Conservation (phyloP, 2,888 invertebrate genomes). For the Fragum fragum region DNA sequence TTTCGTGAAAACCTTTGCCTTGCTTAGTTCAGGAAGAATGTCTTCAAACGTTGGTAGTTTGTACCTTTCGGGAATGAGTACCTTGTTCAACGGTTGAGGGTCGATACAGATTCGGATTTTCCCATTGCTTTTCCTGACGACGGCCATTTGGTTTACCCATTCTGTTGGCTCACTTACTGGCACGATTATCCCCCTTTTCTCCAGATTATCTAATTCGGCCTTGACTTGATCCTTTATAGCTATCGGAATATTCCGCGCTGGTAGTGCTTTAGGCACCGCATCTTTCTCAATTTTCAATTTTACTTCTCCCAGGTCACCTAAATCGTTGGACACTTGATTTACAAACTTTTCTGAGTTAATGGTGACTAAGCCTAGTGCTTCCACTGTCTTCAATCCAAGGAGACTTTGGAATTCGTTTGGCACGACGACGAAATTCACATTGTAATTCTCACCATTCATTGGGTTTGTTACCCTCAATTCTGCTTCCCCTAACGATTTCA, state of each 20-base stretch:
- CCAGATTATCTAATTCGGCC: slow-evolving; percentile 33
- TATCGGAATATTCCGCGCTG: slow-evolving; percentile 40
- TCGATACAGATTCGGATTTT: too few relatives aligned
- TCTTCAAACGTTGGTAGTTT: too few relatives aligned
- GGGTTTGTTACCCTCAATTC: slow-evolving; percentile 54
- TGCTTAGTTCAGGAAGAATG: too few relatives aligned
- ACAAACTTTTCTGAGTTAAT: slow-evolving; percentile 27
- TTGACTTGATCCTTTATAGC: slow-evolving; percentile 35
- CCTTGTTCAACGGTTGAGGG: too few relatives aligned
- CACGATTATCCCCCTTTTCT: slow-evolving; percentile 24
- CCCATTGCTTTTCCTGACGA: too few relatives aligned
- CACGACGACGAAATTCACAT: slow-evolving; percentile 36
- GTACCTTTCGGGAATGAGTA: too few relatives aligned
- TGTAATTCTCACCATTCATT: slow-evolving; percentile 11
- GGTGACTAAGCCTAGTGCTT: slow-evolving; percentile 29
- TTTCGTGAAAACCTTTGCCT: too few relatives aligned
- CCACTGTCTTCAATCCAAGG: slow-evolving; percentile 37
- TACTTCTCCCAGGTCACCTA: slow-evolving; percentile 40
- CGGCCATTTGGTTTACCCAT: slow-evolving; percentile 51
- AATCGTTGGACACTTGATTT: slow-evolving; percentile 23
- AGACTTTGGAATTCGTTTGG: slow-evolving; percentile 28
- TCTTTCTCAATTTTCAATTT: slow-evolving; percentile 22
- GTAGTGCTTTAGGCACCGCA: slow-evolving; percentile 26
- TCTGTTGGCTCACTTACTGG: slow-evolving; percentile 37
- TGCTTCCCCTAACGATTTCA: slow-evolving; percentile 49